Evolutionary conservation across 2,797 vertebrate species (phyloP).

Genomic region (Okamejei kenojei): DNA sequence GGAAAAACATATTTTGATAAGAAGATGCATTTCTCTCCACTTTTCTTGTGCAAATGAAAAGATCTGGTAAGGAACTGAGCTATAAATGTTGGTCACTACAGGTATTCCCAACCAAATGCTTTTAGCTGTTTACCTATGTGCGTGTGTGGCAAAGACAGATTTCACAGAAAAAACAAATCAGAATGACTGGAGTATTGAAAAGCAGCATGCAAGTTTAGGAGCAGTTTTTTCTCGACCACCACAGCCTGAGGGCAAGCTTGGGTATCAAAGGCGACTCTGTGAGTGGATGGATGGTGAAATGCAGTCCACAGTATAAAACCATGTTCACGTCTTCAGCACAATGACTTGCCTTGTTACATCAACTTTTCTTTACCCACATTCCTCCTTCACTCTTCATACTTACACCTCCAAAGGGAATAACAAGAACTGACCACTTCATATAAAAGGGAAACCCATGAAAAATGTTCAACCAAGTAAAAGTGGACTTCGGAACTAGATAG

Average conservation of each 20-base stretch:
- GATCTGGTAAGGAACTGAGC: background rate
- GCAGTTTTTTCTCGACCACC: background rate
- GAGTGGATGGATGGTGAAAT: background rate
- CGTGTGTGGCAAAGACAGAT: background rate
- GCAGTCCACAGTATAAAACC: background rate
- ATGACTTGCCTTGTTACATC: constrained; percentile 10
- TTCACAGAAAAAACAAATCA: constrained; percentile 7
- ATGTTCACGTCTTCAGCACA: constrained; percentile 9
- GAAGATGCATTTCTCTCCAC: background rate
- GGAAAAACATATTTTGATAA: background rate
- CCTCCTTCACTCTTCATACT: background rate
- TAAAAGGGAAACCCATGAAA: background rate
- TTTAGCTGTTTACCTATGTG: background rate
- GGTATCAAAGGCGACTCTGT: constrained; percentile 32
- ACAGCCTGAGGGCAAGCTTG: background rate
- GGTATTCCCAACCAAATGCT: background rate
- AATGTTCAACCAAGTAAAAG: background rate
- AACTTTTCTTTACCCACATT: background rate
- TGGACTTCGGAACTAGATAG: background rate
- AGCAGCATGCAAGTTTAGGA: background rate
- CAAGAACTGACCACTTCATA: background rate
- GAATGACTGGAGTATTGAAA: background rate
- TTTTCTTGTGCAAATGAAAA: background rate
- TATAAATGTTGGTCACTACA: background rate
- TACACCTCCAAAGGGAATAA: constrained; percentile 4